A percentile compares a stretch with the other conserved stretches of the same genome.
phyloP scores from a whole-genome alignment of 1,140 invertebrate genomes.

The Diorhabda carinulata region DNA sequence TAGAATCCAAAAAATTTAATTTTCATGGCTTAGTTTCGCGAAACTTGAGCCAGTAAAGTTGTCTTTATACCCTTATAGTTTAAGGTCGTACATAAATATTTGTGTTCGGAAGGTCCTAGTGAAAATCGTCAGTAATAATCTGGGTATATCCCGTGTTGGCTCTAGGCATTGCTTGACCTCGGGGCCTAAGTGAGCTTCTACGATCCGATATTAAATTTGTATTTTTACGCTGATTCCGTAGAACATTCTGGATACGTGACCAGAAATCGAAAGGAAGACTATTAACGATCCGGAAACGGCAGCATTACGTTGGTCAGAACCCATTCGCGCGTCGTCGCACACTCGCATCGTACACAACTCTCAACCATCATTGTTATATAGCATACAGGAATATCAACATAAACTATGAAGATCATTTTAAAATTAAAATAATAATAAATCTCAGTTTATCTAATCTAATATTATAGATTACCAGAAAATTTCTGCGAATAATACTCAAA shows the following conservation, averaged over 20 bases:
- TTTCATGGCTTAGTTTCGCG: too few relatives aligned
- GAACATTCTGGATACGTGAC: constrained; percentile 45
- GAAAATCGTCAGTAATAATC: constrained; percentile 42
- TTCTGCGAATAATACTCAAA: too few relatives aligned
- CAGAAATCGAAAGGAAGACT: constrained; percentile 40
- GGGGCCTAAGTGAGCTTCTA: constrained; percentile 35
- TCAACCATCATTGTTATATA: background rate
- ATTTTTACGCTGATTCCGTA: constrained; percentile 48
- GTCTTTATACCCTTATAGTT: constrained; percentile 12
- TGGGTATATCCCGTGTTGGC: constrained; percentile 34
- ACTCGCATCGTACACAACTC: constrained; percentile 5
- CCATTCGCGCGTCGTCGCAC: constrained; percentile 19
- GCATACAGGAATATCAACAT: too few relatives aligned
- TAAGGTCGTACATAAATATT: constrained; percentile 31
- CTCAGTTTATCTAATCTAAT: too few relatives aligned
- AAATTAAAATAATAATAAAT: too few relatives aligned
- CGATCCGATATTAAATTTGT: constrained; percentile 48
- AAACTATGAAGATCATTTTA: too few relatives aligned
- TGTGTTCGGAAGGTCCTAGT: constrained; percentile 27
- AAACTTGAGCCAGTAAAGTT: too few relatives aligned
- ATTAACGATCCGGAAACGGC: constrained; percentile 46
- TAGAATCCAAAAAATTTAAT: too few relatives aligned
- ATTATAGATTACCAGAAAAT: too few relatives aligned
- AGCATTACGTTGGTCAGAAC: constrained; percentile 39
- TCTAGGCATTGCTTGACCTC: constrained; percentile 30